Conservation (phyloP, 2,888 invertebrate genomes). For the Euzophera pinguis region DNA sequence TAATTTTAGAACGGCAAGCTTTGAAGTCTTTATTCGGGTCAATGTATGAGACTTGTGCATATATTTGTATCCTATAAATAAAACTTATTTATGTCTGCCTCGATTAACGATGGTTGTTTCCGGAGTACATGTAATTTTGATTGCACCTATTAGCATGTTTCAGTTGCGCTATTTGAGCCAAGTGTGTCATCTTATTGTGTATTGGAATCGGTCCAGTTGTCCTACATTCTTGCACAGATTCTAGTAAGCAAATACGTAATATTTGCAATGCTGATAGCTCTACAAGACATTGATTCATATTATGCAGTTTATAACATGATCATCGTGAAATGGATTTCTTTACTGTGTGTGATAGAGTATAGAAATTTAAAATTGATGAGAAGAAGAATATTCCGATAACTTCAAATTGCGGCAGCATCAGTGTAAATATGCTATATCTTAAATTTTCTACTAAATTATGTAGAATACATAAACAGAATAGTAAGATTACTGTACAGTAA, state of each 20-base stretch:
- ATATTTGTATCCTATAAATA: constrained; percentile 20
- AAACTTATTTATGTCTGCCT: background rate
- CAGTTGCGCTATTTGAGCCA: constrained; percentile 3
- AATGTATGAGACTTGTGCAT: constrained; percentile 38
- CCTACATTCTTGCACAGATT: constrained; percentile 6
- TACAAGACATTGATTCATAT: background rate
- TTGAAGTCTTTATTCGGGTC: constrained; percentile 58
- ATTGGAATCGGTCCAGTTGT: constrained; percentile 8
- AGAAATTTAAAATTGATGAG: no score
- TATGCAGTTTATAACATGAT: no score
- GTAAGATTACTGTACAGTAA: no score
- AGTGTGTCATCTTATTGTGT: constrained; percentile 6
- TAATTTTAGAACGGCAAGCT: constrained; percentile 51
- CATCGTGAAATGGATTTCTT: no score
- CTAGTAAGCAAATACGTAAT: background rate
- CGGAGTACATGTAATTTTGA: constrained; percentile 8
- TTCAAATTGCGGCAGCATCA: no score
- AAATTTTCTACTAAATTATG: no score
- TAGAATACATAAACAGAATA: no score
- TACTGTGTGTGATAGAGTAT: no score
- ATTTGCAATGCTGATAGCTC: background rate
- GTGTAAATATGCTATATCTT: no score
- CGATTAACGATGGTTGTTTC: background rate
- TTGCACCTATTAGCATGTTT: background rate
- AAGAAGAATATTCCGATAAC: no score